Base-by-base conservation (phyloP, 2,797 vertebrate genomes). In the Molossus molossus region DNA sequence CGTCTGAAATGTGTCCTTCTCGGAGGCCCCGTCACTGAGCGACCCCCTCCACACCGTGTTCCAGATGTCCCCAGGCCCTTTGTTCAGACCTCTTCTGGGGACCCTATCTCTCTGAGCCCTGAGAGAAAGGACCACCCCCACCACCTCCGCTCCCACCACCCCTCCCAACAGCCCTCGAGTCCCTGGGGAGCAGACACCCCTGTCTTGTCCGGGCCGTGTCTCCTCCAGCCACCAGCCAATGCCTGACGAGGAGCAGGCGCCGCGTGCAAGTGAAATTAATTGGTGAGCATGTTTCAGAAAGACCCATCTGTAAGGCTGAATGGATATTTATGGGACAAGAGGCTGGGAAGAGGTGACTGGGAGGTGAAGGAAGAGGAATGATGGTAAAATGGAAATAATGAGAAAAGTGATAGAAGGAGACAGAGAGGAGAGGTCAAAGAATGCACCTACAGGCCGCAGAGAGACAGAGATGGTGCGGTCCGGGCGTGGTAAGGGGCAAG, bases 251-350 rank as follows among this genome's bases (percentile, higher is more conserved):
- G 55, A 65, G 79, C 80, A 57, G 88, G 72, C 3, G 1, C 60
- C 69, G 75, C 15, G 58, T 70, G 85, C 70, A 97, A 96, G 82
- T 69, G 81, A 85, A 90, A 95, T 96, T 90, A 96, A 96, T 95
- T 90, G 85, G 85, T 69, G 69, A 73, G 92, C 70, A 48, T 92
- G 86, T 94, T 92, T 96, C 96, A 55, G 88, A 91, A 95, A 96
- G 90, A 94, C 90, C 94, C 94, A 64, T 88, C 86, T 90, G 95
- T 87, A 91, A 91, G 40, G 83, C 20, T 87, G 92, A 95, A 96
- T 96, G 75, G 95, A 97, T 97, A 96, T 97, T 97, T 96, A 97
- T 96, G 96, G 87, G 94, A 55, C 60, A 87, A 89, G 86, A 91
- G 85, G 48, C 82, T 82, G 67, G 90, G 60, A 92, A 95, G 92